A percentile compares a stretch with the other conserved stretches of the same genome.
Evolutionary conservation across 2,113 vertebrate species (phyloP).

Genomic region (Coptodon bakossiorum): DNA sequence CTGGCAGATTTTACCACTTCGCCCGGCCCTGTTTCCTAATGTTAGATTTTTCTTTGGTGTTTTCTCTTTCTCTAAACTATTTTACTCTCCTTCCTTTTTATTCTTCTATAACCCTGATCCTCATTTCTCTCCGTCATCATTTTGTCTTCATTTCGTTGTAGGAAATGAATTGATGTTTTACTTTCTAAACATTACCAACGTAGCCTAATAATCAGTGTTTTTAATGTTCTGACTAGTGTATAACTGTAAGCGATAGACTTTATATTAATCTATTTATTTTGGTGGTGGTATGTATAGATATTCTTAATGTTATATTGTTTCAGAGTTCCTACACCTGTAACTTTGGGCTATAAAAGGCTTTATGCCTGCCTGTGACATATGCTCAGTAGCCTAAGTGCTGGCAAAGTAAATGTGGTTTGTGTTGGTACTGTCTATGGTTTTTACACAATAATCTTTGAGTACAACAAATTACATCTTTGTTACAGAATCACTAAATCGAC

Average conservation of each 20-base stretch:
- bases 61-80: not conserved
- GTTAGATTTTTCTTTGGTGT: not conserved
- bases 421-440: conserved; percentile 6
- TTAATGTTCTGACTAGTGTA: conserved; percentile 58
- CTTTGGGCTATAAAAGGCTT: conserved; percentile 17
- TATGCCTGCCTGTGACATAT: not conserved
- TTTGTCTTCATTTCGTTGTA: not conserved
- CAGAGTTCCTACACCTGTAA: conserved; percentile 27
- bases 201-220: conserved; percentile 63
- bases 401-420: not conserved
- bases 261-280: conserved; percentile 62
- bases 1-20: not conserved
- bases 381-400: conserved; percentile 19
- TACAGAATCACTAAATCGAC: not conserved
- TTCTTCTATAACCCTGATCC: not conserved
- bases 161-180: not conserved
- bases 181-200: conserved; percentile 47
- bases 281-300: conserved; percentile 55
- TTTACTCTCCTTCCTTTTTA: not conserved
- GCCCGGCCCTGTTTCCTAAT: not conserved
- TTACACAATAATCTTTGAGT: not conserved
- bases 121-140: not conserved
- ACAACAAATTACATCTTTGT: not conserved
- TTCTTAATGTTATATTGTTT: conserved; percentile 55
- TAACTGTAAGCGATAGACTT: conserved; percentile 53